Conservation (phyloP, 2,797 vertebrate genomes). For the Gallinago nigripennis region DNA sequence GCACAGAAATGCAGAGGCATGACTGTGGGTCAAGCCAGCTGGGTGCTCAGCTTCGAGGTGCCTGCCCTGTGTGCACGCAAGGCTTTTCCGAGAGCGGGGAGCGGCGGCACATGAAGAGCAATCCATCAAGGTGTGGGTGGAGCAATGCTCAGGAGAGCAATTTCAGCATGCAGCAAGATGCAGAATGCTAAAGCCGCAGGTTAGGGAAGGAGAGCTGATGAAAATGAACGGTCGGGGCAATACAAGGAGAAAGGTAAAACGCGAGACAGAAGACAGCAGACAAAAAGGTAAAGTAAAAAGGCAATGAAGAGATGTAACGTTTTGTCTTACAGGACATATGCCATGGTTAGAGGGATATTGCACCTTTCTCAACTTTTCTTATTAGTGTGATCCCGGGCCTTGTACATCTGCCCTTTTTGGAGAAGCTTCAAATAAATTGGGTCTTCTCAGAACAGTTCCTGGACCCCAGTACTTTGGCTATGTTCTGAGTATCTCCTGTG, state of each 20-base stretch:
- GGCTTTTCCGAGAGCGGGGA: background rate
- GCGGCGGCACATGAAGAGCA: background rate
- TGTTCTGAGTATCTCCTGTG: background rate
- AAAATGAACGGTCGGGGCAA: slow-evolving; percentile 11
- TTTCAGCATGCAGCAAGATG: slow-evolving; percentile 39
- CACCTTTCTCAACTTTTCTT: background rate
- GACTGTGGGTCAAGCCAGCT: background rate
- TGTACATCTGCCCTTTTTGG: background rate
- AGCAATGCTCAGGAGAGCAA: slow-evolving; percentile 50
- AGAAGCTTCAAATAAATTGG: background rate
- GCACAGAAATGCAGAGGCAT: background rate
- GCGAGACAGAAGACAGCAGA: background rate
- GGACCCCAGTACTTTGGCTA: background rate
- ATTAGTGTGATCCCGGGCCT: background rate
- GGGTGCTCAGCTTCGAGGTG: background rate
- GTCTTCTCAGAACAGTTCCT: background rate
- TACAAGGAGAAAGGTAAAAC: slow-evolving; percentile 16
- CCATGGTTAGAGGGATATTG: background rate
- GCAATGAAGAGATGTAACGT: background rate
- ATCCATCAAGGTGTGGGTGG: slow-evolving; percentile 56
- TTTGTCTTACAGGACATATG: background rate
- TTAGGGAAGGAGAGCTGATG: slow-evolving; percentile 26
- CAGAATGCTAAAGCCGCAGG: background rate
- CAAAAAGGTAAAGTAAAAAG: background rate
- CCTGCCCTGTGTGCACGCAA: background rate